phyloP scores from a whole-genome alignment of 2,888 invertebrate species.

The Mesodorylaimus sp. region DNA sequence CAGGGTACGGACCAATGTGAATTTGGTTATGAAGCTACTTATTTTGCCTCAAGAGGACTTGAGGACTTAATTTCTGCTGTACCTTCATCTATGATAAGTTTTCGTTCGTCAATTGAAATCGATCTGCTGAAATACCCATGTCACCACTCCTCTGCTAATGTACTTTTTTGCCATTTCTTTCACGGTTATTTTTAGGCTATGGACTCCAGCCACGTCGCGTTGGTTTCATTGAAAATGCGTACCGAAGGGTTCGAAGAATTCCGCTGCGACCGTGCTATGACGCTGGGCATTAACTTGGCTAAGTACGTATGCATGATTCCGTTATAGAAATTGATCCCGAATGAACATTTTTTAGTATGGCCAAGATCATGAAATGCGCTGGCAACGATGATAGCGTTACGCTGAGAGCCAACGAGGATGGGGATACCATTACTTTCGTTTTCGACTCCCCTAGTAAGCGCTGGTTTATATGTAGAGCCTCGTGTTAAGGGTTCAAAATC shows the following conservation, averaged over 20 bases:
- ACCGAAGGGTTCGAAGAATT: slow-evolving; percentile 95
- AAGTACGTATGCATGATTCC: too few species aligned
- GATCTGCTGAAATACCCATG: too few species aligned
- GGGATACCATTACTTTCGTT: slow-evolving; percentile 82
- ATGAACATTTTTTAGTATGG: slow-evolving; percentile 41
- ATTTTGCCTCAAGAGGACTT: too few species aligned
- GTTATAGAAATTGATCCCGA: slow-evolving; percentile 7
- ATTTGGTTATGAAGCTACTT: too few species aligned
- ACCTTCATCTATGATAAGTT: too few species aligned
- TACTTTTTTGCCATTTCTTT: too few species aligned
- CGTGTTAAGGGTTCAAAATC: too few species aligned
- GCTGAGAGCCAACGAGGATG: slow-evolving; percentile 84
- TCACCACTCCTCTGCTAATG: too few species aligned
- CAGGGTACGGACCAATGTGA: too few species aligned
- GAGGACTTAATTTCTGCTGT: too few species aligned
- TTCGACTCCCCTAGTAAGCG: slow-evolving; percentile 73
- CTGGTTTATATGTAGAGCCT: too few species aligned
- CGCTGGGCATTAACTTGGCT: slow-evolving; percentile 86
- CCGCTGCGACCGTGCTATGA: slow-evolving; percentile 87
- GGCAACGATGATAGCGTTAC: slow-evolving; percentile 81
- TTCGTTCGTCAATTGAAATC: too few species aligned
- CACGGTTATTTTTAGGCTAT: slow-evolving; percentile 76
- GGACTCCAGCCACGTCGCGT: slow-evolving; percentile 96
- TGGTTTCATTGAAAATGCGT: slow-evolving; percentile 75
- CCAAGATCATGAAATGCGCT: slow-evolving; percentile 91